Percentiles rank a stretch among this genome's conserved stretches.
phyloP scores from a whole-genome alignment of 2,113 vertebrate genomes.

The Chaenocephalus aceratus region DNA sequence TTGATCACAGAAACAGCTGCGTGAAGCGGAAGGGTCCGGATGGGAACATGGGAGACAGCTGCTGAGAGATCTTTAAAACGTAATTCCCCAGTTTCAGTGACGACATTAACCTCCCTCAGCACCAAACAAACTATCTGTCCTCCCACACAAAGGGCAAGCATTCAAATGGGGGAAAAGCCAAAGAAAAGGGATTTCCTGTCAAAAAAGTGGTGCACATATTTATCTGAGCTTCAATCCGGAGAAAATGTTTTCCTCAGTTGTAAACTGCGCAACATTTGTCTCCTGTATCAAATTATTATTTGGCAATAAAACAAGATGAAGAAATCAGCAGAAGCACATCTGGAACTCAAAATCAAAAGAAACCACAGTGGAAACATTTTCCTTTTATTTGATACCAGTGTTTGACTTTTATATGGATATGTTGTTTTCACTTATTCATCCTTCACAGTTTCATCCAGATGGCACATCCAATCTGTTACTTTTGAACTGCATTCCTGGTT shows the following conservation, averaged over 20 bases:
- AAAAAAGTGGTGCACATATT: too few species aligned
- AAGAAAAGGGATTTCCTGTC: too few species aligned
- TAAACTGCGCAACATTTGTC: too few species aligned
- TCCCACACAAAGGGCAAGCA: neutral
- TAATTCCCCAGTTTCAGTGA: slow-evolving; percentile 33
- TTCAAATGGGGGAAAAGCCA: neutral
- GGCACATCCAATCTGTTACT: slow-evolving; percentile 26
- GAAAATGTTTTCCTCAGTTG: too few species aligned
- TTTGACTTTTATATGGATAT: slow-evolving; percentile 42
- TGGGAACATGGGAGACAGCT: slow-evolving; percentile 23
- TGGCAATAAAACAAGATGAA: neutral
- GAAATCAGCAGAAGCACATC: neutral
- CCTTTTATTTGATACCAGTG: slow-evolving; percentile 62
- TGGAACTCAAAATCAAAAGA: neutral
- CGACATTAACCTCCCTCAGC: slow-evolving; percentile 12
- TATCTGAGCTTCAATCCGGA: too few species aligned
- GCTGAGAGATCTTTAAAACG: slow-evolving; percentile 59
- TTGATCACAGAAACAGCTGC: slow-evolving; percentile 37
- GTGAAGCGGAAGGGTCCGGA: slow-evolving; percentile 21
- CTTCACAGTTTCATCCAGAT: slow-evolving; percentile 48
- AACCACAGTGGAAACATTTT: slow-evolving; percentile 14
- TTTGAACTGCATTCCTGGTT: slow-evolving; percentile 22
- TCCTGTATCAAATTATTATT: neutral
- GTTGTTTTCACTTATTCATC: neutral
- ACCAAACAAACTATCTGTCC: slow-evolving; percentile 3